phyloP scores from a whole-genome alignment of 2,797 vertebrate species.

The Falco columbarius region DNA sequence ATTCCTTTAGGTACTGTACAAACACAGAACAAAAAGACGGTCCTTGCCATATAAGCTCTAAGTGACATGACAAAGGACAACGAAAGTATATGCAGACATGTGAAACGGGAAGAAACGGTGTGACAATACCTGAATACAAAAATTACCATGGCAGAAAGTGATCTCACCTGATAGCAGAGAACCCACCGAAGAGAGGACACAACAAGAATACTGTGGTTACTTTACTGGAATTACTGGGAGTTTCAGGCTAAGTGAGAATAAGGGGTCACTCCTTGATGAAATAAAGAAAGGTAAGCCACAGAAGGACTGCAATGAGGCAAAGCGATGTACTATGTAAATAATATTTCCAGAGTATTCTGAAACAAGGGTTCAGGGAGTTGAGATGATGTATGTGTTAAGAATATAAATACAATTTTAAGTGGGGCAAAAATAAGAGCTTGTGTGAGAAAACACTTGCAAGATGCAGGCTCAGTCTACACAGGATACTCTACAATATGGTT shows the following conservation, averaged over 20 bases:
- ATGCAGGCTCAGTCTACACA: not conserved
- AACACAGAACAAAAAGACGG: not conserved
- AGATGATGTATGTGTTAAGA: not conserved
- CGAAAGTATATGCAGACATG: not conserved
- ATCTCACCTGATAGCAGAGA: not conserved
- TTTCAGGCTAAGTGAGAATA: not conserved
- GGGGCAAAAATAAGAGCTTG: not conserved
- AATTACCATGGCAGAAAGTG: not conserved
- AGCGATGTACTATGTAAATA: not conserved
- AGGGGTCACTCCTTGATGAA: not conserved
- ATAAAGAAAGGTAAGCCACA: not conserved
- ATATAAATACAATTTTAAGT: not conserved
- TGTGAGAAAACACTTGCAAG: not conserved
- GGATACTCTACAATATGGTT: not conserved
- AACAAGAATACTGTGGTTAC: not conserved
- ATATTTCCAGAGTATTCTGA: not conserved
- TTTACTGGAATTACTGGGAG: not conserved
- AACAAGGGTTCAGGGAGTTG: not conserved
- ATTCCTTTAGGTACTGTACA: not conserved
- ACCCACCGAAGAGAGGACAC: not conserved
- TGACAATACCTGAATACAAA: not conserved
- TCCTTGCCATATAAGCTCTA: not conserved
- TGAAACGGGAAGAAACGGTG: not conserved
- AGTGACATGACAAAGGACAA: not conserved
- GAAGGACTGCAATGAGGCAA: not conserved